phyloP scores from a whole-genome alignment of 2,797 vertebrate genomes.

The Girardinus metallicus region DNA sequence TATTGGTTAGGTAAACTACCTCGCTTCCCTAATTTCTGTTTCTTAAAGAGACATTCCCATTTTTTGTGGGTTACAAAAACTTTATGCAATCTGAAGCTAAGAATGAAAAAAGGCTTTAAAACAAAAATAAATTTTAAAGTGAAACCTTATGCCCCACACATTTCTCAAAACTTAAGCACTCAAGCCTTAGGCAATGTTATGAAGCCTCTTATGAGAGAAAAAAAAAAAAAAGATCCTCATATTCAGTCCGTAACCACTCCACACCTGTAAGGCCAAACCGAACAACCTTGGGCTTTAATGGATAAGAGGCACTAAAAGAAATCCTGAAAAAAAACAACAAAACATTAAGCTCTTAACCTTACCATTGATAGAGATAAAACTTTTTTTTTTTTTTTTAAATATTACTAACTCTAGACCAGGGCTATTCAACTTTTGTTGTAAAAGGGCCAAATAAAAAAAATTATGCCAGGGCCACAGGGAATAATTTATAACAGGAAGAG shows the following conservation, averaged over 20 bases:
- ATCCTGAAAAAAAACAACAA: not conserved
- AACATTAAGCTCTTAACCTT: conserved; percentile 4
- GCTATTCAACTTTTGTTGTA: not conserved
- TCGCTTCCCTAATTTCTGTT: too few species aligned
- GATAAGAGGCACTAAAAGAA: not conserved
- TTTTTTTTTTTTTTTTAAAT: not conserved
- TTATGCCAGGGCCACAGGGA: not conserved
- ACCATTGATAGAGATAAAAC: not conserved
- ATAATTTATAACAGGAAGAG: not conserved
- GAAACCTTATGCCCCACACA: not conserved
- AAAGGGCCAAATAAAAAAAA: not conserved
- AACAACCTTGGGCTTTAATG: conserved; percentile 7
- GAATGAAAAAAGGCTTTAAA: not conserved
- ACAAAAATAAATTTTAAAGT: not conserved
- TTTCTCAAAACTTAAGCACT: conserved; percentile 5
- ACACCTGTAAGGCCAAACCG: conserved; percentile 4
- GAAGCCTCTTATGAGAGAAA: not conserved
- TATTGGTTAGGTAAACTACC: too few species aligned
- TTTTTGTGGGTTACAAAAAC: too few species aligned
- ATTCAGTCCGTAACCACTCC: not conserved
- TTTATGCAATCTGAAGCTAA: not conserved
- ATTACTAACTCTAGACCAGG: not conserved
- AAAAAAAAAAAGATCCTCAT: not conserved
- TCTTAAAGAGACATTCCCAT: too few species aligned
- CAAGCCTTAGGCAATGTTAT: not conserved